phyloP scores from a whole-genome alignment of 2,888 invertebrate species.

The Trachelus iudaicus region DNA sequence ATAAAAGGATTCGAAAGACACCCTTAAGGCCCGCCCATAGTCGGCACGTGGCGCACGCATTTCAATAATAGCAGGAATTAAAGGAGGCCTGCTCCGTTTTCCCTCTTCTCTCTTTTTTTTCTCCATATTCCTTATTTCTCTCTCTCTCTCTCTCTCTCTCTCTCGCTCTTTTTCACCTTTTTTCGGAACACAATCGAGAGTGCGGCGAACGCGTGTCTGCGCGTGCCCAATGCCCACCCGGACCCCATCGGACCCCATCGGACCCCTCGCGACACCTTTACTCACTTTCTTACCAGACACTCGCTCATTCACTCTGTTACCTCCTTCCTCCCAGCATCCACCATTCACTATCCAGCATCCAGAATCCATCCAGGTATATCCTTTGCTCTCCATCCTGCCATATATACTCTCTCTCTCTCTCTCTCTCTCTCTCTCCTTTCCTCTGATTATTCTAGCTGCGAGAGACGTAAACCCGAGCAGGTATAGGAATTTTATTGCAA shows the following conservation, averaged over 20 bases:
- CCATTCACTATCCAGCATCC: constrained; percentile 17
- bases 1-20: background rate
- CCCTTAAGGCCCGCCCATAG: background rate
- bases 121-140: background rate
- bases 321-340: background rate
- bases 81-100: constrained; percentile 33
- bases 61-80: constrained; percentile 57
- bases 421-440: background rate
- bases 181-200: constrained; percentile 17
- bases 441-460: constrained; percentile 34
- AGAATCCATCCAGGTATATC: constrained; percentile 21
- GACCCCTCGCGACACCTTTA: background rate
- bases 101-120: constrained; percentile 4
- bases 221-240: background rate
- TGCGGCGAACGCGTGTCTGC: constrained; percentile 29
- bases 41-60: constrained; percentile 48
- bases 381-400: background rate
- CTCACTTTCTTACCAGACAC: background rate
- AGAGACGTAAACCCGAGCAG: constrained; percentile 21
- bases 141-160: background rate
- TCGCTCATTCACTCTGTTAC: background rate
- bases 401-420: background rate
- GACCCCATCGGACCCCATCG: background rate
- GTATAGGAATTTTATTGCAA: constrained; percentile 51
- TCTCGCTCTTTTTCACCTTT: background rate